Conservation (phyloP, 1,140 invertebrate genomes). For the Ips nitidus region DNA sequence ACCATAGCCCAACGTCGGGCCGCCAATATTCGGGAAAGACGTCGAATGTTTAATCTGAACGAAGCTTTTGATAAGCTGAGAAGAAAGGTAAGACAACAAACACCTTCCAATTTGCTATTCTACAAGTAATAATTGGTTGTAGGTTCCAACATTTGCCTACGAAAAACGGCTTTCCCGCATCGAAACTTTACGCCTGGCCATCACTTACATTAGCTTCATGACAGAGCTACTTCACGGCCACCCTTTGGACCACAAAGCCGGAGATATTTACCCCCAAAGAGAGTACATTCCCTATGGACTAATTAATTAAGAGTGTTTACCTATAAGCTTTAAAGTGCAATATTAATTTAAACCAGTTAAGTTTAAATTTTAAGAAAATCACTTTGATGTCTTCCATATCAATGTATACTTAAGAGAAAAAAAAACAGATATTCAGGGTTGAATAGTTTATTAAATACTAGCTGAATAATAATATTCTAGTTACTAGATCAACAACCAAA, state of each 20-base stretch:
- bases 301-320: constrained; percentile 43
- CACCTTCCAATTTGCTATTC: neutral
- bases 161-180: constrained; percentile 97
- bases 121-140: constrained; percentile 19
- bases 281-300: constrained; percentile 51
- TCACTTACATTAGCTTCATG: constrained; percentile 98
- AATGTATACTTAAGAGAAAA: no score
- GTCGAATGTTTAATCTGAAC: constrained; percentile 97
- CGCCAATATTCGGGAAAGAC: constrained; percentile 91
- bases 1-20: constrained; percentile 87
- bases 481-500: no score
- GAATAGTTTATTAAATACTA: no score
- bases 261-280: constrained; percentile 46
- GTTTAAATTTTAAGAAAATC: no score
- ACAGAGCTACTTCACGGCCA: constrained; percentile 78
- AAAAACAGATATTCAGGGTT: no score
- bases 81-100: constrained; percentile 65
- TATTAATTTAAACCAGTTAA: no score
- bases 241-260: constrained; percentile 54
- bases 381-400: no score
- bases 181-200: constrained; percentile 94
- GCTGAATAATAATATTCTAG: no score
- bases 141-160: constrained; percentile 98
- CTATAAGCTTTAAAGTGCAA: no score
- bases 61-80: constrained; percentile 94